Percentiles rank a stretch among this genome's conserved stretches.
These are phyloP conservation scores for Cryptosula pallasiana DNA, from an alignment of 2,888 invertebrate species.

Conservation along the genomic window DNA sequence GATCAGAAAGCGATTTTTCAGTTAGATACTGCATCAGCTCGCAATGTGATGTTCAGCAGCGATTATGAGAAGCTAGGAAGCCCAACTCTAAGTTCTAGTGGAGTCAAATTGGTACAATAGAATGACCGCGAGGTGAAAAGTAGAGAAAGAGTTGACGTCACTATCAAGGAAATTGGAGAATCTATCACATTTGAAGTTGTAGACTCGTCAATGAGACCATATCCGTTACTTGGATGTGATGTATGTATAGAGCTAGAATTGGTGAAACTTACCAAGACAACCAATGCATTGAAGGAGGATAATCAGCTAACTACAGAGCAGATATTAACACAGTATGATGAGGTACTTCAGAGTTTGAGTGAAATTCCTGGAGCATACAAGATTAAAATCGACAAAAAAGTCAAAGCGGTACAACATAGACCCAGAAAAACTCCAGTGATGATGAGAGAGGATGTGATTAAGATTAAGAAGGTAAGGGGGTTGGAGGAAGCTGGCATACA, in stretches of 20 bases:
- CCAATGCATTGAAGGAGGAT: too few species aligned
- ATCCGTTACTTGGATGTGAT: background rate
- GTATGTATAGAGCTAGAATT: background rate
- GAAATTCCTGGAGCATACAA: background rate
- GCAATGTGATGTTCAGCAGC: background rate
- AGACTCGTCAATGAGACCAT: background rate
- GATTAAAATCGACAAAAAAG: background rate
- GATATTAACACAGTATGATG: too few species aligned
- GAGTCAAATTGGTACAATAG: background rate
- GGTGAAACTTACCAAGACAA: background rate
- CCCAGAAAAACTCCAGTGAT: background rate
- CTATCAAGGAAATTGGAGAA: background rate
- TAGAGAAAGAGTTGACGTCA: background rate
- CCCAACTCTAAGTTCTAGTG: background rate
- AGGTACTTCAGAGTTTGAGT: background rate
- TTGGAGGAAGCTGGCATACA: background rate
- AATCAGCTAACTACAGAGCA: too few species aligned
- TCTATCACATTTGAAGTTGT: background rate
- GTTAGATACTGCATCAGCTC: background rate
- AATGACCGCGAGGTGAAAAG: background rate
- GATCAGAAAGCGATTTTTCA: background rate
- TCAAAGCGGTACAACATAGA: background rate
- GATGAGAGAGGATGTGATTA: background rate
- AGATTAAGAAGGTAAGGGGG: background rate
- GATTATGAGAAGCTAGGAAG: conserved; percentile 2